phyloP scores from a whole-genome alignment of 2,797 vertebrate species.

The Smutsia gigantea region DNA sequence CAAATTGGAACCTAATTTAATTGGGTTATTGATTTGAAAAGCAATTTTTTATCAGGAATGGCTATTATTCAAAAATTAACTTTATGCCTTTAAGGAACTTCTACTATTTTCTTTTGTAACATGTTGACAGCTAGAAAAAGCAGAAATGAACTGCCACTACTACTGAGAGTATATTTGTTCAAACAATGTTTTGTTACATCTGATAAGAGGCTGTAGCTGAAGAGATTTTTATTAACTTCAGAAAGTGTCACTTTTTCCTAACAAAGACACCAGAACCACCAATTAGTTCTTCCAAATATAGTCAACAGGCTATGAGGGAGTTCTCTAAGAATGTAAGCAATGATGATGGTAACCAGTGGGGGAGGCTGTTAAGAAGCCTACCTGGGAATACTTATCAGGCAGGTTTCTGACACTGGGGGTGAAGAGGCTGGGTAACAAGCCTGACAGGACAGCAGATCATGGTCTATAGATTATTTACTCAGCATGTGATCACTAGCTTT shows the following conservation, averaged over 20 bases:
- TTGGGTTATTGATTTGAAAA: constrained; percentile 75
- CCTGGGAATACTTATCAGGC: constrained; percentile 86
- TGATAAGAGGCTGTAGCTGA: constrained; percentile 87
- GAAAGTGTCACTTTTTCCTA: constrained; percentile 88
- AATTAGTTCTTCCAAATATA: constrained; percentile 93
- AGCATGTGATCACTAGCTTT: constrained; percentile 86
- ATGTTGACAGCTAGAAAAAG: constrained; percentile 60
- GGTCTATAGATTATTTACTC: constrained; percentile 88
- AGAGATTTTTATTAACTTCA: constrained; percentile 89
- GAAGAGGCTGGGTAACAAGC: constrained; percentile 88
- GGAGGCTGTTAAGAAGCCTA: constrained; percentile 87
- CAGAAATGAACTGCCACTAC: constrained; percentile 85
- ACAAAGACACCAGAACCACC: constrained; percentile 89
- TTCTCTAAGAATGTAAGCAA: constrained; percentile 84
- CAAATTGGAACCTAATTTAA: constrained; percentile 73
- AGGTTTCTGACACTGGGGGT: constrained; percentile 85
- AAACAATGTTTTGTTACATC: constrained; percentile 85
- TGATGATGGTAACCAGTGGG: constrained; percentile 86
- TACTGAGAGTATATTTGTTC: constrained; percentile 81
- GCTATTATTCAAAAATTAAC: constrained; percentile 66
- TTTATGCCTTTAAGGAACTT: constrained; percentile 75
- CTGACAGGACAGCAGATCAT: constrained; percentile 86
- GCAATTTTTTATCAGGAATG: constrained; percentile 59
- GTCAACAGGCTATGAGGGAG: constrained; percentile 80
- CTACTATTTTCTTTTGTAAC: constrained; percentile 56